Evolutionary conservation across 2,888 invertebrate species (phyloP).

Genomic region (Rhynchonema sp.): DNA sequence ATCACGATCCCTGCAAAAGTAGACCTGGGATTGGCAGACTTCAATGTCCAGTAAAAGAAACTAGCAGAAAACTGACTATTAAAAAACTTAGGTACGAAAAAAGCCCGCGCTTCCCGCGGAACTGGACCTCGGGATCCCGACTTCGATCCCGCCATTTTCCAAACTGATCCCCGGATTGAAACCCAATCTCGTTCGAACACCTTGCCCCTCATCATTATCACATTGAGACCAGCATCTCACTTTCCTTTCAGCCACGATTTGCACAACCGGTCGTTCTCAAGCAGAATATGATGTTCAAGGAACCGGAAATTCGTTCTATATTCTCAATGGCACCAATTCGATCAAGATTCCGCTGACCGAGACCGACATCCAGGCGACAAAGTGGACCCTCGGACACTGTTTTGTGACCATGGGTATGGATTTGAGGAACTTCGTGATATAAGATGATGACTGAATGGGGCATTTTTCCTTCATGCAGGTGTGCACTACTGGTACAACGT

Average conservation of each 20-base stretch:
- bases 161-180: too few relatives aligned
- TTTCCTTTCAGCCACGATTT: constrained; percentile 20
- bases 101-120: too few relatives aligned
- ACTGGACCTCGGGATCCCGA: too few relatives aligned
- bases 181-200: too few relatives aligned
- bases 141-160: too few relatives aligned
- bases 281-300: constrained; percentile 15
- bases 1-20: too few relatives aligned
- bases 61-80: too few relatives aligned
- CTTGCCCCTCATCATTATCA: too few relatives aligned
- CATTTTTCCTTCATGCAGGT: constrained; percentile 11
- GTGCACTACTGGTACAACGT: constrained; percentile 23
- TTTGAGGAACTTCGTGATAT: neutral
- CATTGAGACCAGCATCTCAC: too few relatives aligned
- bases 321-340: constrained; percentile 26
- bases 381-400: constrained; percentile 27
- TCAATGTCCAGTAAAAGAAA: too few relatives aligned
- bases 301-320: constrained; percentile 23
- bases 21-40: too few relatives aligned
- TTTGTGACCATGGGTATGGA: constrained; percentile 27
- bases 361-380: constrained; percentile 13
- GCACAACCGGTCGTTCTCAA: constrained; percentile 17
- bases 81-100: too few relatives aligned
- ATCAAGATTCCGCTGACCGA: constrained; percentile 16
- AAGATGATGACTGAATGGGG: neutral